Evolutionary conservation across 2,113 vertebrate genomes (phyloP), one percentile per base, ranked within the genome.

Genomic region (Crotophaga sulcirostris): DNA sequence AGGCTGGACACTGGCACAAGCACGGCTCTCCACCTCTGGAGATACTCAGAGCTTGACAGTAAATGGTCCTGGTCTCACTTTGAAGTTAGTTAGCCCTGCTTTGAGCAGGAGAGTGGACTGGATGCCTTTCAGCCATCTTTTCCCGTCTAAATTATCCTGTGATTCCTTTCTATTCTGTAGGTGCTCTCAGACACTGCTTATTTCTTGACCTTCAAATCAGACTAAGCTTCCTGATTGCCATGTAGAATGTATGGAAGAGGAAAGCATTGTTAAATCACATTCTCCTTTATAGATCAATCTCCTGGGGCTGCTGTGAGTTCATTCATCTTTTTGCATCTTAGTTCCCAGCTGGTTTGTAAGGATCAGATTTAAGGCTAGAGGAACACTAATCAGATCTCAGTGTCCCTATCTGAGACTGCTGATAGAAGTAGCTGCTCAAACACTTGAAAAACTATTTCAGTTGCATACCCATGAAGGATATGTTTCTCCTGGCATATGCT

Each of bases 221-320:
- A 54, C 33, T 64, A 44, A 87, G 26, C 21, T 75, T 10, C 44
- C 34, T 47, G 52, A 24, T 56, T 0, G 0, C 25, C n/a, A 33
- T 19, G 68, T 72, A 56, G 44, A 74, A 38, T 0, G 14, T 23
- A 45, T 1, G 3, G 36, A 74, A 20, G 40, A 73, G 38, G 15
- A 80, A 86, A 74, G 6, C 2, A 2, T 75, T 3, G 0, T 78
- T 84, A 74, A 17, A 34, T 67, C 29, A n/a, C 7, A 42, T 47
- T 12, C 20, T 89, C 34, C n/a, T 63, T 56, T 47, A 33, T 40
- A 0, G 2, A 3, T 52, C 0, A 2, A 3, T 44, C 31, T 74
- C 9, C 38, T 64, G 34, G 20, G 18, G 4, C 10, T 74, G 52
- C 64, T 10, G 12, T 0, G 5, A 55, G 8, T 78, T 81, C 78